A percentile compares a stretch with the other conserved stretches of the same genome.
These are phyloP conservation scores for Cephus nigrinus DNA, from an alignment of 2,888 invertebrate genomes.

Conservation along the genomic window DNA sequence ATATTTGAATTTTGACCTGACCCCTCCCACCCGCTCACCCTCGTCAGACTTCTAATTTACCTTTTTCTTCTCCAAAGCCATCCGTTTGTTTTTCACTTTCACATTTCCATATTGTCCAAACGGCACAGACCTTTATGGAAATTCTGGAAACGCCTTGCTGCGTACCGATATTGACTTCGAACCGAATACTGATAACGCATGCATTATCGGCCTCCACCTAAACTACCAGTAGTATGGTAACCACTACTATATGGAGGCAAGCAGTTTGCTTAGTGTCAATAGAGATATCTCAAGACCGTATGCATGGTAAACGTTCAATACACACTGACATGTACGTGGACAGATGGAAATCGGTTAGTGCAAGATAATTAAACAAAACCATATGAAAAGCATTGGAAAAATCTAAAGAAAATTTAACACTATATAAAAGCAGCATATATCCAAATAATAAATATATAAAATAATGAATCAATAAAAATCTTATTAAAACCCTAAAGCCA, in stretches of 20 bases:
- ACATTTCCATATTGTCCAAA: slow-evolving; percentile 55
- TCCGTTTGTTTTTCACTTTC: slow-evolving; percentile 50
- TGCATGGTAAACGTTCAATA: not conserved
- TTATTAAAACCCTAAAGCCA: not conserved
- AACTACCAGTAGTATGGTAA: not conserved
- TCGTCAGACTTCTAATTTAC: not conserved
- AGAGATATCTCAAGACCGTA: not conserved
- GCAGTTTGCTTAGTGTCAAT: not conserved
- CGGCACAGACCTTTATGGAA: slow-evolving; percentile 51
- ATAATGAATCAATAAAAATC: not conserved
- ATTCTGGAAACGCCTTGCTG: slow-evolving; percentile 41
- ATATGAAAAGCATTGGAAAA: not conserved
- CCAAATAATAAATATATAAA: not conserved
- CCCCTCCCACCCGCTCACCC: no score
- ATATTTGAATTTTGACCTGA: not conserved
- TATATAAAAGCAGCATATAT: not conserved
- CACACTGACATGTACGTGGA: not conserved
- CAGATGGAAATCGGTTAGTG: not conserved
- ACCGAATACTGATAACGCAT: slow-evolving; percentile 54
- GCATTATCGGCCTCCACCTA: slow-evolving; percentile 47
- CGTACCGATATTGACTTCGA: slow-evolving; percentile 53
- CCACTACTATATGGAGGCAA: not conserved
- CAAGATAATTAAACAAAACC: not conserved
- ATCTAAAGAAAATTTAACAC: not conserved
- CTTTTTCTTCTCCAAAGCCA: not conserved